Conservation (phyloP, 1,140 invertebrate species). For the Galleria mellonella region DNA sequence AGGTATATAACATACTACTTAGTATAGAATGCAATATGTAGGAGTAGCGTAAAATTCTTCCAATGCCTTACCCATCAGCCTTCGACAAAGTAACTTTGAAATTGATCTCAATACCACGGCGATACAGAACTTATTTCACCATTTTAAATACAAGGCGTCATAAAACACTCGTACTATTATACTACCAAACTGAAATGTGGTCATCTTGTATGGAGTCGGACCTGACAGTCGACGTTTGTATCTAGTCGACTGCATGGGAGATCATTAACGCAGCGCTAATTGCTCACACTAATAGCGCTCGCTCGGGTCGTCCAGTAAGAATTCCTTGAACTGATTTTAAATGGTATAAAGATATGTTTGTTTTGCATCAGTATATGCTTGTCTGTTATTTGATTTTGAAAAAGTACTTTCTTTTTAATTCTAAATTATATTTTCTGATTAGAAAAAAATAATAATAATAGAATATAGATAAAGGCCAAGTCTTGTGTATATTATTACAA, state of each 20-base stretch:
- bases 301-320: conserved; percentile 35
- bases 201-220: conserved; percentile 5
- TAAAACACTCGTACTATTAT: conserved; percentile 28
- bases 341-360: conserved; percentile 28
- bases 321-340: conserved; percentile 57
- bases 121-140: conserved; percentile 26
- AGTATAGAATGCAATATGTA: conserved; percentile 7
- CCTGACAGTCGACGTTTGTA: conserved; percentile 11
- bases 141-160: conserved; percentile 7
- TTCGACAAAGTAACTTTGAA: conserved; percentile 12
- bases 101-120: conserved; percentile 25
- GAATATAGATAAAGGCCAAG: too few species aligned
- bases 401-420: too few species aligned
- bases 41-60: conserved; percentile 26
- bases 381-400: too few species aligned
- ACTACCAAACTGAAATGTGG: conserved; percentile 19
- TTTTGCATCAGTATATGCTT: conserved; percentile 2
- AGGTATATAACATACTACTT: background rate
- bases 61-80: conserved; percentile 6
- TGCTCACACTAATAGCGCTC: conserved; percentile 52
- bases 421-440: too few species aligned
- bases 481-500: too few species aligned
- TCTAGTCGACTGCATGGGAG: conserved; percentile 36
- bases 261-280: conserved; percentile 66
- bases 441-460: too few species aligned